Base-by-base conservation (phyloP, 2,797 vertebrate species). In the Micromesistius poutassou region DNA sequence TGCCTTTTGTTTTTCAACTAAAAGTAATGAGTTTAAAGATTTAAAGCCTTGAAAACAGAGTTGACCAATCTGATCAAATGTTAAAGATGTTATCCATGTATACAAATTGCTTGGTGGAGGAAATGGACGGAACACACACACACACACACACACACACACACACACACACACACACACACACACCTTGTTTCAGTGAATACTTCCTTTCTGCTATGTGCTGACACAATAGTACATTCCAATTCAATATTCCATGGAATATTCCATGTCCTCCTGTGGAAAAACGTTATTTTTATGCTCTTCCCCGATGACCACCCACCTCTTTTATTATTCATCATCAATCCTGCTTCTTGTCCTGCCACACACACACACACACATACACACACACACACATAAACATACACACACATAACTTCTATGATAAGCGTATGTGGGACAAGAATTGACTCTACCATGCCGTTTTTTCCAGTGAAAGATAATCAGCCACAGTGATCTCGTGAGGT, bases 231-330 rank as follows among this genome's bases (percentile, higher is more conserved):
- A 2, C 46, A 55, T 55, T 55, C 46, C 55, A 55, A 62, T 62
- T 62, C 8, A 62, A 62, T 62, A 62, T 62, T 66, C 50, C 30
- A 66, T 75, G 50, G 30, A 75, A 35, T 66, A 62, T 75, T 66
- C 31, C 46, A 75, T 70, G 62, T 46, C 62, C 71, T 50, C 46
- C 66, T 74, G 42, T 28, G 30, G 62, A 76, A 38, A 31, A 62
- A 62, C 33, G 8, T 55, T 70, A 55, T 75, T 35, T 36, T 38
- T 76, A 28, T 35, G 31, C 33, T 38, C 74, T 70, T 76, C 74
- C 74, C 74, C 66, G 50, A 76, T n/a, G 74, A 68, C 74, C 74
- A n/a, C n/a, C 74, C 35, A 76, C 55, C 62, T 68, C 55, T 22
- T 76, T 70, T 16, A 76, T 68, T 76, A 76, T 76, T 68, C 74